Percentiles rank a stretch among this genome's conserved stretches.
Conservation (phyloP, 2,113 vertebrate species). For the Furnarius figulus region DNA sequence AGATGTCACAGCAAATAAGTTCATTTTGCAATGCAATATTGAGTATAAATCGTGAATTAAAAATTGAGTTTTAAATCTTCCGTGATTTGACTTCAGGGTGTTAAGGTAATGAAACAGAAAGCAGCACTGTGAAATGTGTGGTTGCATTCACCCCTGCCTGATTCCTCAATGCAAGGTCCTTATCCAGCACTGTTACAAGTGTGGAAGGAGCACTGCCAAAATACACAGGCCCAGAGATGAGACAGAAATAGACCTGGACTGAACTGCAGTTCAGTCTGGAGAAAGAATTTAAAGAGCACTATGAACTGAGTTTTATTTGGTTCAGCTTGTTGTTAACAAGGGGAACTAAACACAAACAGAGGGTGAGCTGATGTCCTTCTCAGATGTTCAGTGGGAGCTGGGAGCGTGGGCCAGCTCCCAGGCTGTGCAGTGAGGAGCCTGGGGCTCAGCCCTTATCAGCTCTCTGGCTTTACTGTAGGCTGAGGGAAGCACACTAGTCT, state of each 20-base stretch:
- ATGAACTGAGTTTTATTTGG: not conserved
- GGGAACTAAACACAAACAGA: constrained; percentile 45
- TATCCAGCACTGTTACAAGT: not conserved
- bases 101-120: not conserved
- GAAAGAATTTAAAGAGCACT: constrained; percentile 16
- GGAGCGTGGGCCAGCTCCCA: not conserved
- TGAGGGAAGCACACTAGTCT: not conserved
- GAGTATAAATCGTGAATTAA: not conserved
- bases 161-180: not conserved
- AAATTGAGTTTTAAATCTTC: not conserved
- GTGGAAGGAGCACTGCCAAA: constrained; percentile 12
- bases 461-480: not conserved
- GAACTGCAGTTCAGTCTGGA: constrained; percentile 28
- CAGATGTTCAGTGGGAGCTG: not conserved
- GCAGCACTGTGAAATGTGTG: not conserved
- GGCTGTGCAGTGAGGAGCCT: not conserved
- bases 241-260: constrained; percentile 45
- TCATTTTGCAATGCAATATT: not conserved
- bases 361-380: constrained; percentile 4
- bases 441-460: not conserved
- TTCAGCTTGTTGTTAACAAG: constrained; percentile 30
- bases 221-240: constrained; percentile 10
- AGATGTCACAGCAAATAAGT: not conserved
- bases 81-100: not conserved
- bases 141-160: not conserved